Base-by-base conservation (phyloP, 2,113 vertebrate species). In the Pongo abelii region DNA sequence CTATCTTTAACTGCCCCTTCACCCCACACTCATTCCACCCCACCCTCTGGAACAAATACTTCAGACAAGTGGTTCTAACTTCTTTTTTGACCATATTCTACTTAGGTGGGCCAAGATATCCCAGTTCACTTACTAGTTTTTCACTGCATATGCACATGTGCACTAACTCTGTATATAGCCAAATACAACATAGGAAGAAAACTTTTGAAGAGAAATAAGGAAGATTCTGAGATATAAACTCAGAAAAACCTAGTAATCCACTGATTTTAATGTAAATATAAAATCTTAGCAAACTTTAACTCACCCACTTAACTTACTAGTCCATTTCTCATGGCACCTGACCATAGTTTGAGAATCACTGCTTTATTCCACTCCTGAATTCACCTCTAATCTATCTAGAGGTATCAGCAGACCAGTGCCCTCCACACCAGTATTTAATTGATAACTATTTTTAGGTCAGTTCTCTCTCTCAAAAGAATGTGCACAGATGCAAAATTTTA, bases 161-260 rank as follows among this genome's bases (percentile, higher is more conserved):
- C 30, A 89, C 10, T 89, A 78, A 83, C 27, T 94, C 17, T 25
- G 57, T 78, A 43, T 61, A 92, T 55, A 32, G 64, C 22, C 59
- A 55, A 87, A 48, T 52, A 92, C 14, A 72, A n/a, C 13, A 88
- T n/a, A 18, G 25, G 40, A 35, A 74, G 77, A 89, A 93, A 89
- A 95, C 46, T 52, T 86, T 38, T 70, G 75, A 75, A 81, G 52
- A 89, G 48, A 94, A 89, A 40, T 57, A 64, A 86, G 75, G 67
- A 84, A 59, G 13, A 84, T 40, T 79, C 16, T 88, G 69, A 92
- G 83, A 87, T 75, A 46, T 61, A 91, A 48, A 10, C 48, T 93
- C 46, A 86, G 64, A 90, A 80, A 92, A 93, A 85, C 59, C 22
- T 93, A 13, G 5, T 35, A 96, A 85, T 55, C 77, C 67, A 84